A percentile compares a stretch with the other conserved stretches of the same genome.
Conservation (phyloP, 2,888 invertebrate genomes). For the Phlogophora meticulosa region DNA sequence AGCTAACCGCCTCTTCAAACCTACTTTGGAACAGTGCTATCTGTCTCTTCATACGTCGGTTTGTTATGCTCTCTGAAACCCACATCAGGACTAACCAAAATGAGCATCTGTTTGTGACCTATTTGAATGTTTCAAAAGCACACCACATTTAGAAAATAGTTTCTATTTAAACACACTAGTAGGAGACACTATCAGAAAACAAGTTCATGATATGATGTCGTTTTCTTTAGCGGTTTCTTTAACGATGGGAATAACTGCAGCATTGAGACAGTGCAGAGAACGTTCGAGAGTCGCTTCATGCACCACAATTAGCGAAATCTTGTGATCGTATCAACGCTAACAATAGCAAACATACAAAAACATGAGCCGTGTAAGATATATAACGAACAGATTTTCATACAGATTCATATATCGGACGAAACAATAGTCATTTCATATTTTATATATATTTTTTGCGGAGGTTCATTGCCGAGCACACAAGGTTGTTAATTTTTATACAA, state of each 20-base stretch:
- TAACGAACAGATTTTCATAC: slow-evolving; percentile 59
- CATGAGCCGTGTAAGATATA: slow-evolving; percentile 57
- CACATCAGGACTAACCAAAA: slow-evolving; percentile 54
- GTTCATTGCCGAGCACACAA: slow-evolving; percentile 77
- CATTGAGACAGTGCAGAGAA: slow-evolving; percentile 73
- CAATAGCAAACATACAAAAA: slow-evolving; percentile 72
- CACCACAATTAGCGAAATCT: slow-evolving; percentile 79
- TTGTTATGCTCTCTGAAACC: slow-evolving; percentile 36
- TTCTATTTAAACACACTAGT: slow-evolving; percentile 47
- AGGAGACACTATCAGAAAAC: slow-evolving; percentile 56
- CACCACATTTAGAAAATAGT: slow-evolving; percentile 60
- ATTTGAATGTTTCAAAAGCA: slow-evolving; percentile 58
- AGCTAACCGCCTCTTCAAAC: slow-evolving; percentile 25
- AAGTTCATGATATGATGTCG: slow-evolving; percentile 54
- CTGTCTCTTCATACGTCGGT: slow-evolving; percentile 12
- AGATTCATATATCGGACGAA: slow-evolving; percentile 61
- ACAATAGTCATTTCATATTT: slow-evolving; percentile 70
- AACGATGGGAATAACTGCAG: slow-evolving; percentile 77
- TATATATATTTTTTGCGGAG: slow-evolving; percentile 67
- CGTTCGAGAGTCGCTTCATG: slow-evolving; percentile 69
- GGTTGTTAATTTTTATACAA: slow-evolving; percentile 72
- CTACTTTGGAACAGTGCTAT: slow-evolving; percentile 19
- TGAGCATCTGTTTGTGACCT: slow-evolving; percentile 60
- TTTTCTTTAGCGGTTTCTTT: slow-evolving; percentile 67
- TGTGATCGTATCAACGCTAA: slow-evolving; percentile 74